Evolutionary conservation across 2,113 vertebrate genomes (phyloP).

Genomic region (Sylvia atricapilla): DNA sequence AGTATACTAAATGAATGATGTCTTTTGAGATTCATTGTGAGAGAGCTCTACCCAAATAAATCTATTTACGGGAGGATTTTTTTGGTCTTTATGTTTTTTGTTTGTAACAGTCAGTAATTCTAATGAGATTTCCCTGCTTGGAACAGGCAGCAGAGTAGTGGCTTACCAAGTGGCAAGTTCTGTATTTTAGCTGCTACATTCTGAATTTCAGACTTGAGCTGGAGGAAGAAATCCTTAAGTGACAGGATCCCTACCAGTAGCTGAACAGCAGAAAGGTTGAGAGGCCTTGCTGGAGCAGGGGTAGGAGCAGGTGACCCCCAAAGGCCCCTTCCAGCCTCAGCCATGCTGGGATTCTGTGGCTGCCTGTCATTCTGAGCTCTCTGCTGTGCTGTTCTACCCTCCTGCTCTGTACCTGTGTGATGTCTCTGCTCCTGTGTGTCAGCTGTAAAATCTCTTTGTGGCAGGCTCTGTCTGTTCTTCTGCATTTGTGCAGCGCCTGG

Average conservation of each 20-base stretch:
- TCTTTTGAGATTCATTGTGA: not conserved
- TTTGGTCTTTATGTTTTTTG: not conserved
- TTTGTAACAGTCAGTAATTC: not conserved
- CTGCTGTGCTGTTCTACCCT: not conserved
- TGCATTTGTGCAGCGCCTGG: not conserved
- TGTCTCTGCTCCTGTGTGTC: not conserved
- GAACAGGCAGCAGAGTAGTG: not conserved
- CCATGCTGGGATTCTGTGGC: not conserved
- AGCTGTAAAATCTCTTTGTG: not conserved
- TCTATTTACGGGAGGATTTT: not conserved
- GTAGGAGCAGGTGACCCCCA: not conserved
- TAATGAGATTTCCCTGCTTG: not conserved
- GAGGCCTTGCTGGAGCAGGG: not conserved
- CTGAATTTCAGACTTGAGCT: not conserved
- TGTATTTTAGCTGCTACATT: not conserved
- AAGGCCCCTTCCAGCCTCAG: not conserved
- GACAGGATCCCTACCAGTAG: not conserved
- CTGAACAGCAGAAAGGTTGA: not conserved
- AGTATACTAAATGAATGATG: not conserved
- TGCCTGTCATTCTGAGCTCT: not conserved
- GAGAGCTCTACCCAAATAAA: constrained; percentile 5
- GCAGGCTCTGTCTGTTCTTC: not conserved
- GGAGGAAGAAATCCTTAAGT: not conserved
- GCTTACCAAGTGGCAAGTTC: not conserved
- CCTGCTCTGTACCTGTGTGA: not conserved